A percentile compares a stretch with the other conserved stretches of the same genome.
These are phyloP conservation scores for Morpho helenor DNA, from an alignment of 2,888 invertebrate species.

Conservation along the genomic window DNA sequence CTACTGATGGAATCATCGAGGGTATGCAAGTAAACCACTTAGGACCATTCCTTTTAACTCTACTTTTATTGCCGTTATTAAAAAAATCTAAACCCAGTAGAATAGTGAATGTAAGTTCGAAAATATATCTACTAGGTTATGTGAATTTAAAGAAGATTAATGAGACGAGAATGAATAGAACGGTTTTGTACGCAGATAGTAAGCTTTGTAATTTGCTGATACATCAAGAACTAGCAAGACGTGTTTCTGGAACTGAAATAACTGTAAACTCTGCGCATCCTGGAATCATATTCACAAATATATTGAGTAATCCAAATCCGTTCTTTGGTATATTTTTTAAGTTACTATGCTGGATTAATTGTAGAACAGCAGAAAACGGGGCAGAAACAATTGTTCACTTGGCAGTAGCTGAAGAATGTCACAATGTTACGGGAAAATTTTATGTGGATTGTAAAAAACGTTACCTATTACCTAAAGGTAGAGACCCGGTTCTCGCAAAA, in stretches of 20 bases:
- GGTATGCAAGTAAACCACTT: constrained; percentile 77
- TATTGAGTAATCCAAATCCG: constrained; percentile 80
- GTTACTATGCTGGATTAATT: constrained; percentile 25
- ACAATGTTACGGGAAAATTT: constrained; percentile 83
- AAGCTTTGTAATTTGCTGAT: constrained; percentile 46
- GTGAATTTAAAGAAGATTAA: constrained; percentile 77
- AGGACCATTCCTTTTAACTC: constrained; percentile 81
- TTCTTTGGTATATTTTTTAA: constrained; percentile 8
- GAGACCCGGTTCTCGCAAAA: constrained; percentile 6
- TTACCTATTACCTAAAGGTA: constrained; percentile 46
- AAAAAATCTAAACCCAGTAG: constrained; percentile 85
- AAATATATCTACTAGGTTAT: constrained; percentile 82
- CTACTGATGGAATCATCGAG: constrained; percentile 78
- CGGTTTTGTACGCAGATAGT: constrained; percentile 36
- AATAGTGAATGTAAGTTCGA: constrained; percentile 87
- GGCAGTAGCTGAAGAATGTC: constrained; percentile 83
- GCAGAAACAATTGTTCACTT: constrained; percentile 84
- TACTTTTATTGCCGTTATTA: constrained; percentile 59
- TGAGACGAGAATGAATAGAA: constrained; percentile 9
- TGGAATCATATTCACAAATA: constrained; percentile 86
- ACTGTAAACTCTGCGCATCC: constrained; percentile 89
- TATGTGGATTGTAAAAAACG: constrained; percentile 84
- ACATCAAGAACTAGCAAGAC: constrained; percentile 42
- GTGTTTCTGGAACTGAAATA: constrained; percentile 61
- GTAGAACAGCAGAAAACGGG: constrained; percentile 83